Evolutionary conservation across 2,797 vertebrate genomes (phyloP).

Genomic region (Steatocranus sp.): DNA sequence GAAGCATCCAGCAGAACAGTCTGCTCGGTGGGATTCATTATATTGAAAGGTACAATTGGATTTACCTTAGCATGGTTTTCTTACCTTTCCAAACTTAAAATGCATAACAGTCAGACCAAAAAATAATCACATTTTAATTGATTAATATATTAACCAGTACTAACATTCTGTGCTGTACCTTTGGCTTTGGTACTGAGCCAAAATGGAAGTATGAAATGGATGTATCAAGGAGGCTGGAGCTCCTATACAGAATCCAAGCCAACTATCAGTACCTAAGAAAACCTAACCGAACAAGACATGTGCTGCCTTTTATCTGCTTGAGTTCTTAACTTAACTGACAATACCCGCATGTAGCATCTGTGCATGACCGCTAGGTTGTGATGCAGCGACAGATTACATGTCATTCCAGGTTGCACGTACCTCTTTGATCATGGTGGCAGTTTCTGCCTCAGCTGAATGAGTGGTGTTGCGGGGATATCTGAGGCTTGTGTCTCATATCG

Average conservation of each 20-base stretch:
- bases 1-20: neutral
- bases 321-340: neutral
- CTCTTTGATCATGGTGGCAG: conserved; percentile 23
- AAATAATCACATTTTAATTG: neutral
- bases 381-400: conserved; percentile 27
- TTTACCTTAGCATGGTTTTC: neutral
- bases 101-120: neutral
- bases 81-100: neutral
- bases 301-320: neutral
- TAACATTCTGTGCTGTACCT: neutral
- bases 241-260: neutral
- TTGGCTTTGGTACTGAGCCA: neutral
- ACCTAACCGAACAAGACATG: neutral
- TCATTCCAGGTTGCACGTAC: conserved; percentile 22
- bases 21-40: neutral
- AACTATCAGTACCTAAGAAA: neutral
- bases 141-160: neutral
- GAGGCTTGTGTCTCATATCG: conserved; percentile 4
- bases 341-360: neutral
- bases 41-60: neutral
- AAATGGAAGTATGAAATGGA: neutral
- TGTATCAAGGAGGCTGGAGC: neutral
- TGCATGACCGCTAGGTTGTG: neutral
- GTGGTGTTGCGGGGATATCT: conserved; percentile 18
- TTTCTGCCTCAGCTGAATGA: conserved; percentile 19